Evolutionary conservation across 2,113 vertebrate species (phyloP), one percentile per base, ranked within the genome.

Genomic region (Ellobius talpinus): DNA sequence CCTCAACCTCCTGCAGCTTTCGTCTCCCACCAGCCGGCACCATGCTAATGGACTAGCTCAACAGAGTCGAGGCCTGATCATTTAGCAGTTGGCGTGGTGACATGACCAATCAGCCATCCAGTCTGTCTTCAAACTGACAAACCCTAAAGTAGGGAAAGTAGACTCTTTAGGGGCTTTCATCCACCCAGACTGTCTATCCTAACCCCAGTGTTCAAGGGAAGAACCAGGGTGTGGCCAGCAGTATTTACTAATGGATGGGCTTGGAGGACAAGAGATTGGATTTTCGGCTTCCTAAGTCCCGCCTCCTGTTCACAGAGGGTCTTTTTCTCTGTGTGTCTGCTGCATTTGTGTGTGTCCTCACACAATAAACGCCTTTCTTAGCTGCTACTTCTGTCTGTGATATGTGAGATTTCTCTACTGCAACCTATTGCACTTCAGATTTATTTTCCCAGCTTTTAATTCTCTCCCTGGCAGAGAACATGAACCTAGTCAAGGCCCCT

Each of bases 161-260:
- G 50, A n/a, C 50, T 55, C 78, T 36, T n/a, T 33, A 33, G 50
- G 1, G 19, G 5, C 33, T 13, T 36, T 55, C 31, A 33, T 1
- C 14, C 68, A 14, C 14, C 45, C 31, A 98, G 97, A 94, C 97
- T 81, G 61, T 97, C 96, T 97, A 93, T 97, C 93, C 95, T 8
- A 0, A 55, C 95, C 98, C 98, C 82, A 81, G 2, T 17, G 70
- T 96, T 93, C 39, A 0, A 74, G 96, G 95, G 97, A 97, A 97
- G 97, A 95, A 95, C 96, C 93, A 52, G 7, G 96, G 97, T 95
- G 66, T 4, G 77, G 90, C 94, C 90, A 96, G 96, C 95, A 95
- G 97, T 77, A 61, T 17, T 36, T 95, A 95, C 63, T 0, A 73
- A 97, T 77, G 92, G 97, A 96, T 87, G 89, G 88, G 81, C 52